A percentile compares a stretch with the other conserved stretches of the same genome.
These are phyloP conservation scores for Phylloscopus trochilus DNA, from an alignment of 2,113 vertebrate species.

Conservation along the genomic window DNA sequence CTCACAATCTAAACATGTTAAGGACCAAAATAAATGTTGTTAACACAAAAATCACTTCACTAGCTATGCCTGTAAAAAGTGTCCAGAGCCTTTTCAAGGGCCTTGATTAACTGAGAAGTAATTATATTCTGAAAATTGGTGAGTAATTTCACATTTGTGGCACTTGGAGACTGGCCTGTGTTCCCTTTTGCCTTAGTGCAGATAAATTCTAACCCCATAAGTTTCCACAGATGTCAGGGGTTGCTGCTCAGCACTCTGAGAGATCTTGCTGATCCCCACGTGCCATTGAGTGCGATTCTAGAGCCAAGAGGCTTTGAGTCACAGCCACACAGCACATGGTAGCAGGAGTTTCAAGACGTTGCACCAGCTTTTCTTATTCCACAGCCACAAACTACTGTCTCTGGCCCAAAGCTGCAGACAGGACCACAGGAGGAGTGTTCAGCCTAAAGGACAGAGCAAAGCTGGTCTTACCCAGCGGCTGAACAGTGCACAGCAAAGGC, in stretches of 20 bases:
- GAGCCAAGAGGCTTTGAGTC: constrained; percentile 25
- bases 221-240: background rate
- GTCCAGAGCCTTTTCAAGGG: background rate
- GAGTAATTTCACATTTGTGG: background rate
- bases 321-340: background rate
- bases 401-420: background rate
- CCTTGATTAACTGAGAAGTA: constrained; percentile 2
- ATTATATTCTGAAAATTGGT: background rate
- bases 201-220: background rate
- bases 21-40: background rate
- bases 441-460: background rate
- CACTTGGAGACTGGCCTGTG: fast-evolving
- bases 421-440: background rate
- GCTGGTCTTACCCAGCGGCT: background rate
- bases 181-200: background rate
- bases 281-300: background rate
- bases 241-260: background rate
- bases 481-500: background rate
- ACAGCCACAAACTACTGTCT: background rate
- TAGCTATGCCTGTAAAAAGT: background rate
- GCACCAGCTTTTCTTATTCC: background rate
- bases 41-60: background rate
- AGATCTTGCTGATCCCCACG: background rate
- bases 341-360: background rate
- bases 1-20: background rate